A percentile compares a stretch with the other conserved stretches of the same genome.
These are phyloP conservation scores for Nematostella vectensis DNA, from an alignment of 92 coral and sea anemone species.

Conservation along the genomic window DNA sequence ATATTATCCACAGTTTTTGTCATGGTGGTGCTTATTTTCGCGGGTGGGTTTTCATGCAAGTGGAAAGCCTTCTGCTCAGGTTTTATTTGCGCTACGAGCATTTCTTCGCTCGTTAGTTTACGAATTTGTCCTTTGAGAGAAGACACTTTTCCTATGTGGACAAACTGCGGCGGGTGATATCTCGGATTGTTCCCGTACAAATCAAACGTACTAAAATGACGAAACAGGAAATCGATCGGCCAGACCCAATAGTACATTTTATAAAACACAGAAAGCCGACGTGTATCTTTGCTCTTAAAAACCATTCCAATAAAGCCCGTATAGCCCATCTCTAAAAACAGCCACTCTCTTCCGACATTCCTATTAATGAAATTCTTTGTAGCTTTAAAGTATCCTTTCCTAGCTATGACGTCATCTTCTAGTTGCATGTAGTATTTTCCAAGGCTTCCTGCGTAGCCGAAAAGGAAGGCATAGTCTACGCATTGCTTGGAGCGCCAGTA, in stretches of 20 bases:
- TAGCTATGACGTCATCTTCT: slow-evolving; percentile 49
- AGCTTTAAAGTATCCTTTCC: slow-evolving; percentile 25
- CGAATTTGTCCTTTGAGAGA: slow-evolving; percentile 55
- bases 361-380: slow-evolving; percentile 34
- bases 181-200: slow-evolving; percentile 48
- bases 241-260: slow-evolving; percentile 59
- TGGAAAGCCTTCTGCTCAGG: no score
- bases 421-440: slow-evolving; percentile 55
- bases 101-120: background rate
- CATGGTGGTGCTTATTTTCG: slow-evolving; percentile 30
- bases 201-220: slow-evolving; percentile 50
- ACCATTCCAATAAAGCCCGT: slow-evolving; percentile 69
- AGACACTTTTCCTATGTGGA: slow-evolving; percentile 44
- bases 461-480: slow-evolving; percentile 56
- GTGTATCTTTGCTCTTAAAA: slow-evolving; percentile 25
- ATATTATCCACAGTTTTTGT: background rate
- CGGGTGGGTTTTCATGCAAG: no score
- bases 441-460: slow-evolving; percentile 36
- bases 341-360: slow-evolving; percentile 30
- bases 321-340: slow-evolving; percentile 54
- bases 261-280: slow-evolving; percentile 33
- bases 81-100: no score
- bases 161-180: slow-evolving; percentile 36
- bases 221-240: slow-evolving; percentile 55
- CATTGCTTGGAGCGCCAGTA: slow-evolving; percentile 74